Conservation (phyloP, 2,888 invertebrate species). For the Epinotia bilunana region DNA sequence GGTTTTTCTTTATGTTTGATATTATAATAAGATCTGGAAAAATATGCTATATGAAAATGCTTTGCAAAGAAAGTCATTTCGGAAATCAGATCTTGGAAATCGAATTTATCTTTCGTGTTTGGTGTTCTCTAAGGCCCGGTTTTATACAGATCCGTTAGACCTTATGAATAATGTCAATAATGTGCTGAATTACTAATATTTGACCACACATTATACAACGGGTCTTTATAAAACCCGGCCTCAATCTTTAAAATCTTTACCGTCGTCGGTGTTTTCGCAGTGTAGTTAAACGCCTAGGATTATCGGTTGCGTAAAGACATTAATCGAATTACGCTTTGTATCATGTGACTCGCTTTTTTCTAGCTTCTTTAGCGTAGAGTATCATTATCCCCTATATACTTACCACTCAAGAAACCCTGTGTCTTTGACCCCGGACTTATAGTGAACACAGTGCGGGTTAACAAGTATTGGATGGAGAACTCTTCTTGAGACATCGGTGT, state of each 20-base stretch:
- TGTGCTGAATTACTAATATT: too few relatives aligned
- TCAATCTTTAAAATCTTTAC: constrained; percentile 48
- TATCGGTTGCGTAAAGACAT: constrained; percentile 56
- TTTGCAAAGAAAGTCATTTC: neutral
- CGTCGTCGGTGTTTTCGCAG: constrained; percentile 45
- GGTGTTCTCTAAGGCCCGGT: too few relatives aligned
- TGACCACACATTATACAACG: too few relatives aligned
- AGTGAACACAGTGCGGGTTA: neutral
- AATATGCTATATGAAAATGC: too few relatives aligned
- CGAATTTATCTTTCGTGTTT: too few relatives aligned
- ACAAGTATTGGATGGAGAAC: neutral
- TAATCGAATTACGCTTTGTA: constrained; percentile 54
- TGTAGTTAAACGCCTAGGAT: constrained; percentile 53
- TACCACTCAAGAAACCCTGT: constrained; percentile 7
- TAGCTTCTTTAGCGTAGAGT: constrained; percentile 20
- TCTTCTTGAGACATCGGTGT: neutral
- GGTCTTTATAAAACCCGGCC: too few relatives aligned
- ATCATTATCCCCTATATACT: constrained; percentile 20
- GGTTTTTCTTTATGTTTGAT: neutral
- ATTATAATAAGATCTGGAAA: too few relatives aligned
- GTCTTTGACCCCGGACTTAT: constrained; percentile 13
- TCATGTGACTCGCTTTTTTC: constrained; percentile 25
- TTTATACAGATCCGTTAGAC: too few relatives aligned
- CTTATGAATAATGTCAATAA: too few relatives aligned
- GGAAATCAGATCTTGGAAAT: neutral